Evolutionary conservation across 2,888 invertebrate genomes (phyloP).

Genomic region (Lasiommata megera): DNA sequence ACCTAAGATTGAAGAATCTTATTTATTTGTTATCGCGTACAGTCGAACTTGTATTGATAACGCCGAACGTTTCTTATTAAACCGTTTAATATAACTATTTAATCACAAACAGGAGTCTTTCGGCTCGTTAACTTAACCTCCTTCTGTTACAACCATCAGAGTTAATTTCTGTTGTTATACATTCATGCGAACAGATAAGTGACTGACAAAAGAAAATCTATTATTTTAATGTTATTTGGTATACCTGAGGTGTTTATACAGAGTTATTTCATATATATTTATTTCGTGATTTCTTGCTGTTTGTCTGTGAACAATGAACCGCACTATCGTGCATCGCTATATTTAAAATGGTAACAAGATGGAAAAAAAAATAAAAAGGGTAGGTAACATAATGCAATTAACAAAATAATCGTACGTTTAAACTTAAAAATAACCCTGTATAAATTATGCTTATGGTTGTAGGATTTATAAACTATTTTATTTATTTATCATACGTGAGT

Average conservation of each 20-base stretch:
- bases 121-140: background rate
- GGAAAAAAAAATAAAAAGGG: slow-evolving; percentile 14
- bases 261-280: slow-evolving; percentile 56
- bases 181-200: slow-evolving; percentile 17
- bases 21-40: no score
- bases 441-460: slow-evolving; percentile 78
- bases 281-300: background rate
- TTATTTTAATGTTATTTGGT: slow-evolving; percentile 60
- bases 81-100: background rate
- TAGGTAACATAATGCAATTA: slow-evolving; percentile 13
- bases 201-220: slow-evolving; percentile 26
- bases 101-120: background rate
- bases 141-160: background rate
- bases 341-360: slow-evolving; percentile 23
- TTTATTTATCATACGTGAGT: slow-evolving; percentile 68
- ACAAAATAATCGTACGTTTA: slow-evolving; percentile 45
- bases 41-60: background rate
- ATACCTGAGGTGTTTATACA: slow-evolving; percentile 76
- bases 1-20: no score
- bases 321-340: slow-evolving; percentile 2
- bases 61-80: background rate
- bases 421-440: slow-evolving; percentile 77
- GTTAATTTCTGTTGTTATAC: slow-evolving; percentile 5
- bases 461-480: slow-evolving; percentile 63
- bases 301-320: slow-evolving; percentile 2